A percentile compares a stretch with the other conserved stretches of the same genome.
These are phyloP conservation scores for Dermochelys coriacea DNA, from an alignment of 2,797 vertebrate genomes.

Conservation along the genomic window DNA sequence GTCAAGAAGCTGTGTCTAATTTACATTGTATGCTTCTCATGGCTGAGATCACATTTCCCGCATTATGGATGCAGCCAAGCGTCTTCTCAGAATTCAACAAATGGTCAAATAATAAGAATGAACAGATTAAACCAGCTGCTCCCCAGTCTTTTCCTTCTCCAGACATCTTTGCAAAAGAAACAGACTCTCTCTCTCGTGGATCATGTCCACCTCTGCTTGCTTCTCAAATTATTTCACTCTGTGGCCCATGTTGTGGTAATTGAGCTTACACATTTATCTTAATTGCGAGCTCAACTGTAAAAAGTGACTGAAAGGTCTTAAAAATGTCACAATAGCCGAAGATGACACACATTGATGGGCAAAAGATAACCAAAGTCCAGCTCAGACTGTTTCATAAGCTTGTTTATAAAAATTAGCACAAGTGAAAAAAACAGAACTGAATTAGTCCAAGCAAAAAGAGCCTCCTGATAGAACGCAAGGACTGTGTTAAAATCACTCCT, in stretches of 20 bases:
- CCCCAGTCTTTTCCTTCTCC: slow-evolving; percentile 52
- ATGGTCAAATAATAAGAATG: slow-evolving; percentile 62
- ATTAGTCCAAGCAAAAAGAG: not conserved
- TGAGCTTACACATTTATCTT: not conserved
- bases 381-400: not conserved
- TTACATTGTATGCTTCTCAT: slow-evolving; percentile 60
- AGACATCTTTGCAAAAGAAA: slow-evolving; percentile 51
- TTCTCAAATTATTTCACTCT: slow-evolving; percentile 58
- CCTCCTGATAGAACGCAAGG: not conserved
- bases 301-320: not conserved
- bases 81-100: slow-evolving; percentile 39
- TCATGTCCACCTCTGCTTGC: slow-evolving; percentile 59
- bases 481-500: not conserved
- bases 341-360: not conserved
- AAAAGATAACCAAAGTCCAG: not conserved
- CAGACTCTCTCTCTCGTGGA: slow-evolving; percentile 53
- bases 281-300: not conserved
- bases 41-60: slow-evolving; percentile 27
- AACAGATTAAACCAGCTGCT: slow-evolving; percentile 66
- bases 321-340: not conserved
- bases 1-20: not conserved
- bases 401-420: not conserved
- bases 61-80: not conserved
- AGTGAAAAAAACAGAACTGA: not conserved
- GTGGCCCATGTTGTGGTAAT: not conserved